Evolutionary conservation across 2,888 invertebrate genomes (phyloP), one percentile per base, ranked within the genome.

Genomic region (Gnatocerus cornutus): DNA sequence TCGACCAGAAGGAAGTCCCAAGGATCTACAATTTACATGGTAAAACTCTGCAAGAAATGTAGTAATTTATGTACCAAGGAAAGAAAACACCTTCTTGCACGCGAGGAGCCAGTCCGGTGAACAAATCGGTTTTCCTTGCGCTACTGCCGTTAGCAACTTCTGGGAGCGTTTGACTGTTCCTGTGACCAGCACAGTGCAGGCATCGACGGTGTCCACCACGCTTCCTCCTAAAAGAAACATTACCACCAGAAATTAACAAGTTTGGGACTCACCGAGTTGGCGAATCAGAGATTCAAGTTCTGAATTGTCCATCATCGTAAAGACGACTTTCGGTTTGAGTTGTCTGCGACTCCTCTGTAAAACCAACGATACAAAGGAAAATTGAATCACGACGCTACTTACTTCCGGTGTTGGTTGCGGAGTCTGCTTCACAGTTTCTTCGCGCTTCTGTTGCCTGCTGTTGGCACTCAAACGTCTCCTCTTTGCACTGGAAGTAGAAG

Each of bases 121-220:
- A 72, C 90, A 90, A 37, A 91, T 88, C 0, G 90, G 90, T 78
- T 86, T 86, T 46, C 89, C 89, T 43, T 87, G 85, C 0, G 89
- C 90, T 53, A 90, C 84, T 0, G 89, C 90, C 21, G 88, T 86
- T 12, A 91, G 80, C 73, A 90, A 78, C 81, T 91, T 91, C 76
- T 87, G 87, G 0, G 90, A 89, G 1, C 90, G 84, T 79, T 86
- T 87, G 4, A 90, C 84, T 46, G 85, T 83, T 73, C 86, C 81
- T 10, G 90, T 89, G 61, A 90, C 82, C 43, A 91, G 80, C 21
- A 90, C 87, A n/a, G 86, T 84, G 72, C 82, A 81, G 8, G 87
- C 85, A 27, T 88, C 87, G 0, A 83, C 78, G 4, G 75, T 74
- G 56, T 87, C 84, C 9, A 89, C 89, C 30, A 89, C 77, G 1